Evolutionary conservation across 2,797 vertebrate genomes (phyloP), one percentile per base, ranked within the genome.

Genomic region (Chaenodraco wilsoni): DNA sequence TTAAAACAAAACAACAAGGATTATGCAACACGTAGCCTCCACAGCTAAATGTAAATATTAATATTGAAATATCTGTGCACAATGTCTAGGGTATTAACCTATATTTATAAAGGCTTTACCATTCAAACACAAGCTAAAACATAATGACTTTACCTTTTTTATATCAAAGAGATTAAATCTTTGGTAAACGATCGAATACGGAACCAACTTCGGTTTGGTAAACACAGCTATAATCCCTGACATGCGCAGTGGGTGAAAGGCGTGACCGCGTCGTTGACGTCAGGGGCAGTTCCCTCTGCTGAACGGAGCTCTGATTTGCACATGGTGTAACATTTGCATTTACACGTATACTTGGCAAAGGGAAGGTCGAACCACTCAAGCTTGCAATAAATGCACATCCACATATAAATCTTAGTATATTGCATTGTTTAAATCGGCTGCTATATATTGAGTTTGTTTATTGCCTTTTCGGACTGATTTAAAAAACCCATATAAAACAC

Each of bases 171-270:
- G 23, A 13, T 4, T 7, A 49, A 16, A 3, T 4, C 19, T 1
- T 10, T 16, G 5, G 44, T 1, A 46, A 43, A 27, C 37, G 0
- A 56, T n/a, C 69, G n/a, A 85, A 78, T 45, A 3, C 3, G 54
- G 4, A 84, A 61, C 84, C 0, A 6, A 71, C 84, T 90, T 90
- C 80, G 19, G n/a, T 15, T n/a, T n/a, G 15, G 63, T 82, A 83
- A 84, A 84, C 76, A 79, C 19, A 48, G 62, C 65, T 54, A 27
- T 3, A 54, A 1, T 60, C 14, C 0, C 64, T 9, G 79, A 85
- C 90, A 87, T 91, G 90, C 87, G 89, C 91, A 88, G 72, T 76
- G 9, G 19, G n/a, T 3, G 33, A 48, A 72, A 83, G 85, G 78
- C 76, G 85, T 84, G 9, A 72, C n/a, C 44, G 56, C 43, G 50